A percentile compares a stretch with the other conserved stretches of the same genome.
Evolutionary conservation across 35 echinoderm and acorn worm genomes (phyloP).

Genomic region (Anneissia japonica): DNA sequence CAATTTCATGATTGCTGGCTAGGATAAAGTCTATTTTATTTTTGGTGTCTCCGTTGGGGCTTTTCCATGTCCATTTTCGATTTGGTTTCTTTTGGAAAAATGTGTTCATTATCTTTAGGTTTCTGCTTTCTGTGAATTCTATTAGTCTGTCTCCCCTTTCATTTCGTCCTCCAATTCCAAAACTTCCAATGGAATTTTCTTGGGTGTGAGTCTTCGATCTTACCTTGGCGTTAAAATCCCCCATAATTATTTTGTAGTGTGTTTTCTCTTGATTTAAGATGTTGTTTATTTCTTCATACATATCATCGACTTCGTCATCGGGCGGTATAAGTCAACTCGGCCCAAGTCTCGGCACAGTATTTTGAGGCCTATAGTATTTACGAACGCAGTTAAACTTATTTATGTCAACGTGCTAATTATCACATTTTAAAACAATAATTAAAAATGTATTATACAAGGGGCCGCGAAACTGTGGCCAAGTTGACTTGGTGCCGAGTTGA

Average conservation of each 20-base stretch:
- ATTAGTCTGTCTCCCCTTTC: background rate
- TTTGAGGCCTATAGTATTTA: too few relatives aligned
- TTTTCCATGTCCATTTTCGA: background rate
- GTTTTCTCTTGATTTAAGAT: background rate
- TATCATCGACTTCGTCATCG: background rate
- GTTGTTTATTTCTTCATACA: background rate
- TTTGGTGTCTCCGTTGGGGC: background rate
- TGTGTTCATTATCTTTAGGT: background rate
- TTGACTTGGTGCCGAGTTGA: too few relatives aligned
- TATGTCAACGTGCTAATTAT: too few relatives aligned
- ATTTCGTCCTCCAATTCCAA: background rate
- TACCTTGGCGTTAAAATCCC: background rate
- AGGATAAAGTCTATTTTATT: background rate
- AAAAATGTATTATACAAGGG: too few relatives aligned
- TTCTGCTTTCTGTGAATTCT: background rate
- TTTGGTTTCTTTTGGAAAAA: background rate
- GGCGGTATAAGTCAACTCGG: too few relatives aligned
- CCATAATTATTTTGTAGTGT: background rate
- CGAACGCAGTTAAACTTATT: too few relatives aligned
- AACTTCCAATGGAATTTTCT: background rate
- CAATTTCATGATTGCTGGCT: background rate
- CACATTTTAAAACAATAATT: too few relatives aligned
- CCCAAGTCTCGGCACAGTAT: too few relatives aligned
- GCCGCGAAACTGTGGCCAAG: too few relatives aligned
- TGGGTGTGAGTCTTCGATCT: background rate